A percentile compares a stretch with the other conserved stretches of the same genome.
Conservation (phyloP, 2,797 vertebrate species). For the Pseudochirops cupreus region DNA sequence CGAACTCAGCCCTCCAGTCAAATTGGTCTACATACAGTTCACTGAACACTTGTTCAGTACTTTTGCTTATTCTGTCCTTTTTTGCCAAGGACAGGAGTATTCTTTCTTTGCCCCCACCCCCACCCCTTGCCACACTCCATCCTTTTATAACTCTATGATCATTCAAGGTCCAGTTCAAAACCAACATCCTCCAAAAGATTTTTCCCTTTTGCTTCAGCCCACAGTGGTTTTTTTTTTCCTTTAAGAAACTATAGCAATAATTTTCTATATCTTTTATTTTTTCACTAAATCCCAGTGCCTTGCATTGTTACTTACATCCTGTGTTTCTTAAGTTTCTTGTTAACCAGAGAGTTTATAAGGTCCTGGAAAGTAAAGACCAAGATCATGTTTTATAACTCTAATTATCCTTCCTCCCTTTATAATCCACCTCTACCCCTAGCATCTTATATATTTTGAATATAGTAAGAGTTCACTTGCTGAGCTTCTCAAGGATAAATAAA, state of each 20-base stretch:
- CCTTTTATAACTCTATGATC: neutral
- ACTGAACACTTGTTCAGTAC: neutral
- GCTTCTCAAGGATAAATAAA: neutral
- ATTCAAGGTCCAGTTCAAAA: slow-evolving; percentile 3
- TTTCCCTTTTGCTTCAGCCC: neutral
- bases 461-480: neutral
- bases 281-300: slow-evolving; percentile 2
- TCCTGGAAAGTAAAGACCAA: neutral
- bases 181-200: neutral
- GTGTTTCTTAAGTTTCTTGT: neutral
- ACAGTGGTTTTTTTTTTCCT: neutral
- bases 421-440: neutral
- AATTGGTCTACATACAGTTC: neutral
- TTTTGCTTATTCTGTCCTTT: neutral
- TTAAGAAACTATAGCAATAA: neutral
- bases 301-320: neutral
- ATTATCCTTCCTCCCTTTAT: neutral
- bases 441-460: neutral
- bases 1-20: neutral
- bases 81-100: neutral
- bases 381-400: neutral
- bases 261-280: slow-evolving; percentile 7
- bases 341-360: neutral
- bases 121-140: neutral
- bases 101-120: neutral